A percentile compares a stretch with the other conserved stretches of the same genome.
Conservation (phyloP, 2,113 vertebrate genomes). For the Sakesphorus luctuosus region DNA sequence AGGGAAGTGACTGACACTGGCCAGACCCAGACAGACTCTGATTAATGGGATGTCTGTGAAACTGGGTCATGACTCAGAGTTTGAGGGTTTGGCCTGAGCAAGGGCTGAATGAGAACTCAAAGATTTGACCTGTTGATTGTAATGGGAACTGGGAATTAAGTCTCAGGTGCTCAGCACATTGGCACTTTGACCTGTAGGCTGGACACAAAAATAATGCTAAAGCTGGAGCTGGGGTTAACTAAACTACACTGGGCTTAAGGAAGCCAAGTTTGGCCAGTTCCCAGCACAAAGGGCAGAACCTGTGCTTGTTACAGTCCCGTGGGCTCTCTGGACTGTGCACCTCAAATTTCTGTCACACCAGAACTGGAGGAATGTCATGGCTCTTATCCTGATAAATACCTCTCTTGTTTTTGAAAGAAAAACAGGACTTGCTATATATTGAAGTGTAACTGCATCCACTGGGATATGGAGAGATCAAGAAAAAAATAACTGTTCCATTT, state of each 20-base stretch:
- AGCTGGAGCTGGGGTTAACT: background rate
- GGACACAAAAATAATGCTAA: background rate
- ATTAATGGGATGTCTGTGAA: background rate
- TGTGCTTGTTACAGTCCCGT: background rate
- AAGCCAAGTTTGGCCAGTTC: background rate
- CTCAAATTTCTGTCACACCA: conserved; percentile 30
- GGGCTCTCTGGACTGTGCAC: background rate
- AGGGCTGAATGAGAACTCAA: background rate
- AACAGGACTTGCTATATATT: background rate
- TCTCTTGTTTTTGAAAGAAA: background rate
- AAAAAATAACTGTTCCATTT: background rate
- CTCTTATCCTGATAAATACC: background rate
- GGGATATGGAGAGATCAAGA: background rate
- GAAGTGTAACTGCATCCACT: background rate
- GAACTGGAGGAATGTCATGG: background rate
- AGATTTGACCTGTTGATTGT: background rate
- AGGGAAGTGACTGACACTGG: background rate
- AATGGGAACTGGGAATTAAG: background rate
- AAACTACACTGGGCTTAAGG: background rate
- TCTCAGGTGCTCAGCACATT: background rate
- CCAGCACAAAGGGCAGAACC: background rate
- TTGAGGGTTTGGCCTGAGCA: background rate
- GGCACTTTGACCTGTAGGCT: background rate
- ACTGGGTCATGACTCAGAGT: background rate
- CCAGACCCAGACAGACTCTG: background rate